A percentile compares a stretch with the other conserved stretches of the same genome.
Conservation (phyloP, 2,888 invertebrate species). For the Altica lythri region DNA sequence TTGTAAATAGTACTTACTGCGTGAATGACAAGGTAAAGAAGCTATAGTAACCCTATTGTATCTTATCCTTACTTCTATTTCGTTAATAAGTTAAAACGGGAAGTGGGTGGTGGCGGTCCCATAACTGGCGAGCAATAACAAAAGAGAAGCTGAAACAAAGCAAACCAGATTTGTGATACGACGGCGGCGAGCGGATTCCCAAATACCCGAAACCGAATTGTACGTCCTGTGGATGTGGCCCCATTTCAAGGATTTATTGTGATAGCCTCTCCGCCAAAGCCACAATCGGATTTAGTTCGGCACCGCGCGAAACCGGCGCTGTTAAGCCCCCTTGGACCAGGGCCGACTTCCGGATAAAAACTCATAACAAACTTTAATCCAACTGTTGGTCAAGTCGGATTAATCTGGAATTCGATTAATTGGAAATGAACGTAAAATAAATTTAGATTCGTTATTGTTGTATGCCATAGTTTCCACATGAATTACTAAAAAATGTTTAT, state of each 20-base stretch:
- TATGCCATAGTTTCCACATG: no score
- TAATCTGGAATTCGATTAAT: no score
- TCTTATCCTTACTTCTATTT: no score
- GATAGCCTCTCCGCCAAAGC: conserved; percentile 54
- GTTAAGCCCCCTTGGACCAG: conserved; percentile 36
- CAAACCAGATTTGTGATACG: conserved; percentile 49
- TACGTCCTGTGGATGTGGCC: conserved; percentile 52
- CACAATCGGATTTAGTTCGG: conserved; percentile 53
- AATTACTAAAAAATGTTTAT: no score
- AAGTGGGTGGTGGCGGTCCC: conserved; percentile 11
- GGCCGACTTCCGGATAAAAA: no score
- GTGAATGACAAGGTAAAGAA: no score
- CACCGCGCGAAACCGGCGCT: conserved; percentile 19
- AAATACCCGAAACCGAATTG: conserved; percentile 51
- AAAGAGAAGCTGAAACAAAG: conserved; percentile 36
- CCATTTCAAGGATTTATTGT: conserved; percentile 54
- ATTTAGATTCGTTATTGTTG: no score
- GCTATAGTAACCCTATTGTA: no score
- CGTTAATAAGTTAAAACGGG: conserved; percentile 21
- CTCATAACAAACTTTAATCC: no score
- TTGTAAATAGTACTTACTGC: no score
- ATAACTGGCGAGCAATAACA: conserved; percentile 30
- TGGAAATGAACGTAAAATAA: no score
- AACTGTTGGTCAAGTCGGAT: no score
- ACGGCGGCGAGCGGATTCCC: conserved; percentile 36